Conservation (phyloP, 2,113 vertebrate genomes). For the Mungos mungo region DNA sequence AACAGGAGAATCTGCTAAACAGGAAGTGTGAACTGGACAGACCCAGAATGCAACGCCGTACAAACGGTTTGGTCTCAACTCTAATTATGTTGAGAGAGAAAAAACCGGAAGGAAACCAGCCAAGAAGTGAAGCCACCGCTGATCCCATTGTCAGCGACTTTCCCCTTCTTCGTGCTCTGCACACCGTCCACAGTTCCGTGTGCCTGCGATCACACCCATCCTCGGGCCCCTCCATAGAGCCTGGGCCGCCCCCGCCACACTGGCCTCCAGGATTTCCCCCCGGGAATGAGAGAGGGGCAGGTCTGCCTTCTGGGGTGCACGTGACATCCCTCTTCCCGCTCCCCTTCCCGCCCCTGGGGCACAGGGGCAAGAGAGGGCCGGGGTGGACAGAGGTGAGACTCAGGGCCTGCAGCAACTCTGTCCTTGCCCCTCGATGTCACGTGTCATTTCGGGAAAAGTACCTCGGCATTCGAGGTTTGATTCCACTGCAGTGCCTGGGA, state of each 20-base stretch:
- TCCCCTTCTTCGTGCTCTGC: neutral
- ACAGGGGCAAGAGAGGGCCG: no score
- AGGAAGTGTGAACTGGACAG: neutral
- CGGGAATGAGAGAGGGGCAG: neutral
- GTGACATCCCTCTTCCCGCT: neutral
- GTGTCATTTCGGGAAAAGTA: neutral
- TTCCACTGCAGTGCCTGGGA: neutral
- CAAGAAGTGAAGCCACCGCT: accelerated
- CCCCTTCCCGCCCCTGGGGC: neutral
- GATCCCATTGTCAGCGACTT: accelerated
- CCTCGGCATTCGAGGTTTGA: accelerated
- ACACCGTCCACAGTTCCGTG: accelerated
- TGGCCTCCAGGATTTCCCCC: neutral
- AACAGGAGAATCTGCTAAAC: accelerated
- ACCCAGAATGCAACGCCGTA: no score
- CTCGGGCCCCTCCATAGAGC: accelerated
- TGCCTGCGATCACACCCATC: accelerated
- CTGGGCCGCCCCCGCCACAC: accelerated
- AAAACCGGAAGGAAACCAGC: no score
- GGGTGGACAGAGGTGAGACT: neutral
- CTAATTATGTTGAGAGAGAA: accelerated
- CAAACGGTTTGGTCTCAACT: accelerated
- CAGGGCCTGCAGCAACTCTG: no score
- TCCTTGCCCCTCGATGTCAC: no score
- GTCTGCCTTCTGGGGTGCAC: neutral